Conservation (phyloP, 2,113 vertebrate genomes). For the Phalacrocorax carbo region DNA sequence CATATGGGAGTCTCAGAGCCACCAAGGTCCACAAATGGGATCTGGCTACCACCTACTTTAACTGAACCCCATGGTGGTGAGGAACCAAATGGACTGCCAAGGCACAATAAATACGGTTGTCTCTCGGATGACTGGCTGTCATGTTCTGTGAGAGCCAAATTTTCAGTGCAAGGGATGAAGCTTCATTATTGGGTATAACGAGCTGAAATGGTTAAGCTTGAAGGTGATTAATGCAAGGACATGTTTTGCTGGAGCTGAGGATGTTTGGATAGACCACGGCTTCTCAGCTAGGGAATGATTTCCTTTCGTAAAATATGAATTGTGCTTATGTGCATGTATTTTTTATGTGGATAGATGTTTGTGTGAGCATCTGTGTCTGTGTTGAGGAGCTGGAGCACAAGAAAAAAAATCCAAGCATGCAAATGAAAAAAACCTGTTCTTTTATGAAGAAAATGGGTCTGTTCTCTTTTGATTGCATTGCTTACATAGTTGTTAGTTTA, state of each 20-base stretch:
- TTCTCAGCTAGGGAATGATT: neutral
- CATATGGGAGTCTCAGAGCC: neutral
- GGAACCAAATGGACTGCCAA: neutral
- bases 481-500: conserved; percentile 39
- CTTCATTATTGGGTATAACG: neutral
- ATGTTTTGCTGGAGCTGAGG: neutral
- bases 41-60: neutral
- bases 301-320: neutral
- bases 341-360: neutral
- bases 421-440: conserved; percentile 62
- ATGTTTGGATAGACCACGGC: neutral
- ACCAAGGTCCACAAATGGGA: neutral
- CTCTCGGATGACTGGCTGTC: neutral
- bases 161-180: neutral
- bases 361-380: neutral
- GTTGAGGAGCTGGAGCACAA: conserved; percentile 11
- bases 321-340: neutral
- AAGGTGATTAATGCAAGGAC: neutral
- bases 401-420: neutral
- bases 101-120: neutral
- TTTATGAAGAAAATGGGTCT: conserved; percentile 14
- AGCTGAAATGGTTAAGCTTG: neutral
- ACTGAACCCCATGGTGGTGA: neutral
- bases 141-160: neutral
- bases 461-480: neutral